phyloP scores from a whole-genome alignment of 2,888 invertebrate species.

The Drosophila longiperda region DNA sequence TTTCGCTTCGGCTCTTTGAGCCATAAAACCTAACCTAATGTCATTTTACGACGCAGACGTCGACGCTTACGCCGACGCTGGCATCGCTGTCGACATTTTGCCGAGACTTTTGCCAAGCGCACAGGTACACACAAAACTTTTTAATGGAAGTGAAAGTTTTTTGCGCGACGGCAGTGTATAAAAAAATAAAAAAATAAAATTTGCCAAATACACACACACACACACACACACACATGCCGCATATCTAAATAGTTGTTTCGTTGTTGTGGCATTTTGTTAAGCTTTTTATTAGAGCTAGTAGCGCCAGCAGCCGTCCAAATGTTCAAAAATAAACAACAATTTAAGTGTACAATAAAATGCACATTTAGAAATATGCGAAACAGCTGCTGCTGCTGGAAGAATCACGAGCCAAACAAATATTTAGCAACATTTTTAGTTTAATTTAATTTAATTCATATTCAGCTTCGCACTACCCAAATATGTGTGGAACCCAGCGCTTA shows the following conservation, averaged over 20 bases:
- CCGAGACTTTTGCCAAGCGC: constrained; percentile 51
- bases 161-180: constrained; percentile 61
- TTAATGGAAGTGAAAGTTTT: constrained; percentile 78
- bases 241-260: constrained; percentile 54
- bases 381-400: constrained; percentile 60
- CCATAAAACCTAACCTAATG: constrained; percentile 77
- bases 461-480: background rate
- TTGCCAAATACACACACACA: constrained; percentile 60
- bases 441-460: constrained; percentile 54
- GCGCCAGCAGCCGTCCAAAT: constrained; percentile 68
- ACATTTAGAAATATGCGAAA: constrained; percentile 65
- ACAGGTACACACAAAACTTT: constrained; percentile 74
- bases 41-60: constrained; percentile 65
- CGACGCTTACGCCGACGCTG: constrained; percentile 26
- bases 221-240: constrained; percentile 63
- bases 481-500: constrained; percentile 23
- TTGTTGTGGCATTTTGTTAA: constrained; percentile 21
- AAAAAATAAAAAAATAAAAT: constrained; percentile 44
- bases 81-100: constrained; percentile 56
- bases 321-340: constrained; percentile 49
- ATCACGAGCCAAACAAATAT: constrained; percentile 48
- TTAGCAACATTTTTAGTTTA: too few relatives aligned
- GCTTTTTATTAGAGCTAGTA: constrained; percentile 47
- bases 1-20: constrained; percentile 59
- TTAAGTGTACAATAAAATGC: constrained; percentile 56